Percentiles rank a stretch among this genome's conserved stretches.
These are phyloP conservation scores for Drosophila antonietae DNA, from an alignment of 2,888 invertebrate species.

Conservation along the genomic window DNA sequence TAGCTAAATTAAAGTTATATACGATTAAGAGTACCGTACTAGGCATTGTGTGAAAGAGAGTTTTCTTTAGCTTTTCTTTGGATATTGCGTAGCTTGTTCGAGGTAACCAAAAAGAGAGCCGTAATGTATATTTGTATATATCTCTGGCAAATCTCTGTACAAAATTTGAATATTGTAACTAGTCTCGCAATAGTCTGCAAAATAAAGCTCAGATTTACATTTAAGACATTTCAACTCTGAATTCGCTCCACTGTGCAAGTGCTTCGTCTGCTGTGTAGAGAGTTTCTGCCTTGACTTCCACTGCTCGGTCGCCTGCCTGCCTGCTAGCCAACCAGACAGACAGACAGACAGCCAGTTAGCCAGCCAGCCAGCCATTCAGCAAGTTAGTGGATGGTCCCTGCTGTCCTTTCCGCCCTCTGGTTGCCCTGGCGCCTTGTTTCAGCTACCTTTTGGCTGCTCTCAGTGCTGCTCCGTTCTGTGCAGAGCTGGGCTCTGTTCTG, in stretches of 20 bases:
- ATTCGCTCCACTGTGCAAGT: not conserved
- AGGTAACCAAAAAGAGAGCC: too few species aligned
- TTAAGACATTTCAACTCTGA: too few species aligned
- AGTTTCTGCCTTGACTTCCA: constrained; percentile 12
- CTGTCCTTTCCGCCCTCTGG: constrained; percentile 5
- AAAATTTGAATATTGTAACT: too few species aligned
- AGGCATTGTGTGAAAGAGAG: too few species aligned
- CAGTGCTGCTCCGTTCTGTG: constrained; percentile 2
- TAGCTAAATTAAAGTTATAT: not conserved
- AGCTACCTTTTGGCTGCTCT: constrained; percentile 61
- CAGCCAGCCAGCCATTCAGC: constrained; percentile 3
- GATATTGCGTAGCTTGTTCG: too few species aligned
- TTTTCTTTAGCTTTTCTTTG: too few species aligned
- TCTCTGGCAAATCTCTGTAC: too few species aligned
- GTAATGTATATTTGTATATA: too few species aligned
- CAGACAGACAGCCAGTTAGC: not conserved
- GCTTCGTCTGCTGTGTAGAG: constrained; percentile 3
- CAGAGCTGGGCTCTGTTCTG: constrained; percentile 1
- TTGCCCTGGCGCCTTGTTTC: constrained; percentile 47
- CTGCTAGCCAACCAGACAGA: not conserved
- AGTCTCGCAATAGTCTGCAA: too few species aligned
- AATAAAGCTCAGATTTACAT: too few species aligned
- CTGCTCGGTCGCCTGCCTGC: constrained; percentile 13
- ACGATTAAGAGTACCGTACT: too few species aligned
- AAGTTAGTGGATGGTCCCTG: not conserved